Conservation (phyloP, 2,113 vertebrate species). For the Sceloporus tristichus region DNA sequence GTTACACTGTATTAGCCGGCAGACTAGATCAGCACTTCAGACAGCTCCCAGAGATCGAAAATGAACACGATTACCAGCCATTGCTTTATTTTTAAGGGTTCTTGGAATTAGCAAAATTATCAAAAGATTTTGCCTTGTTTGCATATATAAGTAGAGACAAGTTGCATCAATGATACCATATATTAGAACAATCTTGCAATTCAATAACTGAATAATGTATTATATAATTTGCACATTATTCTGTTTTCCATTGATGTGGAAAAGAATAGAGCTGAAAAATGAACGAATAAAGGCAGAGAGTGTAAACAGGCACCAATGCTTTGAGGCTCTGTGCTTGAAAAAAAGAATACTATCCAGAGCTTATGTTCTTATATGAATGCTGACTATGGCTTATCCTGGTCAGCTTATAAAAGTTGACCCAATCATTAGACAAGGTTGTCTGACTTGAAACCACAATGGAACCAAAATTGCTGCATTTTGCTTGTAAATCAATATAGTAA, state of each 20-base stretch:
- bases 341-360: not conserved
- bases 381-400: not conserved
- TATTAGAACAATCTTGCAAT: not conserved
- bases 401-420: conserved; percentile 44
- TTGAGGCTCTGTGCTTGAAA: not conserved
- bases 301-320: not conserved
- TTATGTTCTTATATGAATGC: not conserved
- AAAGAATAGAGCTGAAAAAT: not conserved
- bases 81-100: conserved; percentile 5
- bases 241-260: conserved; percentile 11
- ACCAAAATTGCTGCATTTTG: conserved; percentile 42
- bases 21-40: not conserved
- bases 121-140: conserved; percentile 8
- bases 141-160: not conserved
- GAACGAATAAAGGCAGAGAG: not conserved
- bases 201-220: not conserved
- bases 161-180: not conserved
- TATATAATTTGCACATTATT: fast-evolving
- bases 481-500: conserved; percentile 48
- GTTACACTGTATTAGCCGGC: not conserved
- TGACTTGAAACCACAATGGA: conserved; percentile 35
- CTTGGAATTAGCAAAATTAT: not conserved
- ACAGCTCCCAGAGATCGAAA: not conserved
- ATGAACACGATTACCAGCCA: not conserved
- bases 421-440: conserved; percentile 20